Percentiles rank a stretch among this genome's conserved stretches.
Evolutionary conservation across 2,888 invertebrate genomes (phyloP).

Genomic region (Cataglyphis rosenhaueri): DNA sequence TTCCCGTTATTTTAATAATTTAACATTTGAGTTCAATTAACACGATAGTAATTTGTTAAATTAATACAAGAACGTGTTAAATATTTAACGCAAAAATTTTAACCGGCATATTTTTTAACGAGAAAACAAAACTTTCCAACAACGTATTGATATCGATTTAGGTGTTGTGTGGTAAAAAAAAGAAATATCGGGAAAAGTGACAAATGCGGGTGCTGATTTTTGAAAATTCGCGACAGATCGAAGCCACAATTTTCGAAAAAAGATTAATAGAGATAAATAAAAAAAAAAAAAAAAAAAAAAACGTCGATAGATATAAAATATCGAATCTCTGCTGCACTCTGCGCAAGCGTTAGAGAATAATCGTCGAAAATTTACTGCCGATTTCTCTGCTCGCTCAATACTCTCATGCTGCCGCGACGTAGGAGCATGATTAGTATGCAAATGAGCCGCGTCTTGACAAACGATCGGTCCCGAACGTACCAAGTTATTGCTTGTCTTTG

Average conservation of each 20-base stretch:
- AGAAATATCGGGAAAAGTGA: background rate
- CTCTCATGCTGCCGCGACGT: background rate
- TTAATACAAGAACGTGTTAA: too few species aligned
- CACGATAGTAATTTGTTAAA: too few species aligned
- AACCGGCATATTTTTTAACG: too few species aligned
- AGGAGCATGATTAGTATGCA: slow-evolving; percentile 36
- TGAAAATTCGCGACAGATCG: background rate
- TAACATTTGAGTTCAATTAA: too few species aligned
- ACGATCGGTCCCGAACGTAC: slow-evolving; percentile 4
- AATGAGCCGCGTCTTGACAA: slow-evolving; percentile 37
- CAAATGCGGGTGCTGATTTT: background rate
- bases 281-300: too few species aligned
- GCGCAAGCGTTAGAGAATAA: background rate
- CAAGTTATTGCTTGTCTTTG: slow-evolving; percentile 36
- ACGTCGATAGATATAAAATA: background rate
- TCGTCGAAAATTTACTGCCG: slow-evolving; percentile 24
- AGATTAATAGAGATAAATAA: background rate
- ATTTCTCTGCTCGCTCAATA: background rate
- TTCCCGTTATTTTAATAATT: too few species aligned
- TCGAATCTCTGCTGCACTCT: slow-evolving; percentile 13
- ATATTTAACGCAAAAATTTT: too few species aligned
- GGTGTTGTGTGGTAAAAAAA: background rate
- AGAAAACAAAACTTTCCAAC: too few species aligned
- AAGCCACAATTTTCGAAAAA: background rate
- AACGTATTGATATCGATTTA: background rate